Evolutionary conservation across 2,888 invertebrate species (phyloP), one percentile per base, ranked within the genome.

Genomic region (Calliopum simillimum): DNA sequence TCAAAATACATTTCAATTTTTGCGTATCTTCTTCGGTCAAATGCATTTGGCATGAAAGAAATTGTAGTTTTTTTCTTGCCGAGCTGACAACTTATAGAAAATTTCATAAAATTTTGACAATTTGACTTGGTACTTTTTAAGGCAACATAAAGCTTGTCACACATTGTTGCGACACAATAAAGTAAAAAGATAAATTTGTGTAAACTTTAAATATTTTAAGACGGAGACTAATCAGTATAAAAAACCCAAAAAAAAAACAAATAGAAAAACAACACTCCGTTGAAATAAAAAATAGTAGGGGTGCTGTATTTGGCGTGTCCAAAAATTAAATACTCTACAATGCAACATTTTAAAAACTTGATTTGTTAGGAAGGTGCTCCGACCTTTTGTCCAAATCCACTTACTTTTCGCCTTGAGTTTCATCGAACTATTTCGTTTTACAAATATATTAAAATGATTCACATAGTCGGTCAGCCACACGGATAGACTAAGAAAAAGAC

Each of bases 391-490:
- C n/a, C n/a, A 49, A 16, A 16, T 49, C 16, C 33, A 43, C 59
- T 16, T 43, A 71, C 69, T 41, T 25, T 70, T 72, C 71, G 73
- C 74, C 74, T 49, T 71, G 73, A 74, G 72, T 74, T 71, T 73
- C 72, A 73, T 72, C 70, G 71, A 74, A 72, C 71, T 72, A 69
- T 72, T 55, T 64, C 21, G n/a, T 59, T 19, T 19, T 49, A 6
- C 49, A 16, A 49, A 16, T 49, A 19, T 49, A 49, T 16, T 12
- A 49, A 49, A 6, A 49, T 19, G 4, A 49, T 19, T 19, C 16
- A 49, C 6, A 49, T 16, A n/a, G 6, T 16, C 49, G 16, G 19
- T 8, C 49, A 49, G 49, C 49, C 16, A 11, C 19, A 19, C 49
- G 16, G 19, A 49, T 19, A 19, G 49, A 49, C 49, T 49, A n/a